A percentile compares a stretch with the other conserved stretches of the same genome.
Conservation (phyloP, 2,888 invertebrate species). For the Empis livida region DNA sequence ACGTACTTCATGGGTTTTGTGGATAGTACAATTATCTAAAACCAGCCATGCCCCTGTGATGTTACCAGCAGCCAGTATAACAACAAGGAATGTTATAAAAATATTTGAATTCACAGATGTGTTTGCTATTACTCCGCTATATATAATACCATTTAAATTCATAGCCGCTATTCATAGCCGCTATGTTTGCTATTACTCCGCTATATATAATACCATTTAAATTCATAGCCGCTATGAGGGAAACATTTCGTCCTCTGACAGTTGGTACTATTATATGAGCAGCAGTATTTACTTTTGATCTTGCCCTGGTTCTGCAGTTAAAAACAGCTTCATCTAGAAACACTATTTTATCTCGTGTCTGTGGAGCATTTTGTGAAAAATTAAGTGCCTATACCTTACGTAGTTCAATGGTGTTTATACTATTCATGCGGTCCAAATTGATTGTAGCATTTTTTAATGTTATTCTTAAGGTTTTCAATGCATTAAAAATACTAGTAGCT, state of each 20-base stretch:
- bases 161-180: background rate
- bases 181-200: background rate
- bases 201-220: background rate
- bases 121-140: background rate
- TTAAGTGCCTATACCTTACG: background rate
- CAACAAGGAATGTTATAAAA: background rate
- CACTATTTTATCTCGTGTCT: background rate
- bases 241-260: background rate
- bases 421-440: background rate
- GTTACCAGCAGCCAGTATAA: background rate
- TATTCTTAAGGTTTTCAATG: background rate
- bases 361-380: conserved; percentile 1
- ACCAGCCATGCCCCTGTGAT: background rate
- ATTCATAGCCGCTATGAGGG: background rate
- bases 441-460: background rate
- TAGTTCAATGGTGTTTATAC: background rate
- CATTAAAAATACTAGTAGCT: background rate
- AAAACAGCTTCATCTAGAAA: conserved; percentile 3
- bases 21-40: background rate
- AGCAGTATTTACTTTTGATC: background rate
- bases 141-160: background rate
- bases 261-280: background rate
- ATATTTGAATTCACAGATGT: background rate
- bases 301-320: background rate
- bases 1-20: conserved; percentile 1